Conservation (phyloP, 2,797 vertebrate species). For the Dipus sagitta region DNA sequence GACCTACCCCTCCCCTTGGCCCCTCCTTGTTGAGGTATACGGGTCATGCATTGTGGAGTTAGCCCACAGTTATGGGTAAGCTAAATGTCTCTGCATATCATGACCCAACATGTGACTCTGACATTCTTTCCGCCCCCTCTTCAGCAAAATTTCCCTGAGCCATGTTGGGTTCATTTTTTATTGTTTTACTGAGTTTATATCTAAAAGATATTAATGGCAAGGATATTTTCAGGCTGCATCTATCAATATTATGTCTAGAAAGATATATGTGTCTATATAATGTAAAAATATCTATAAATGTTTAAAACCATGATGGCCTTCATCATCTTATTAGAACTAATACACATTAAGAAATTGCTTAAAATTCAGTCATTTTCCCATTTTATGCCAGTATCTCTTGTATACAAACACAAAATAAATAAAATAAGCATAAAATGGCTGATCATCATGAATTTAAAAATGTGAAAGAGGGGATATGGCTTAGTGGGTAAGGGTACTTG, state of each 20-base stretch:
- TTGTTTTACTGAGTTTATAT: slow-evolving; percentile 16
- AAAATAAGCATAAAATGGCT: background rate
- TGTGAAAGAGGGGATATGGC: slow-evolving; percentile 2
- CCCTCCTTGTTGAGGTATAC: no score
- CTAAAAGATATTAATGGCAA: background rate
- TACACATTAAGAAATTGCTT: background rate
- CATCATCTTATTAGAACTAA: background rate
- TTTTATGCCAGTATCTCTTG: background rate
- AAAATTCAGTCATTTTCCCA: background rate
- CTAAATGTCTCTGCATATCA: no score
- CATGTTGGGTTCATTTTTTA: no score
- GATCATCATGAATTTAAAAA: slow-evolving; percentile 21
- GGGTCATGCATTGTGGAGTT: no score
- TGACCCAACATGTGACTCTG: no score
- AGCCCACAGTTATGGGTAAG: no score
- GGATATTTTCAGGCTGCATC: background rate
- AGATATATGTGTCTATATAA: background rate
- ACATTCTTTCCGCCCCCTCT: no score
- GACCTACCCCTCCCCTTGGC: no score
- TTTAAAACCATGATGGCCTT: background rate
- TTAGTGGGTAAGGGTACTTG: no score
- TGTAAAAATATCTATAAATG: background rate
- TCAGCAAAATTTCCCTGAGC: no score
- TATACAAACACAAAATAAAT: background rate
- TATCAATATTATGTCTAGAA: background rate